Base-by-base conservation (phyloP, 2,888 invertebrate genomes). In the Venusia cambrica region DNA sequence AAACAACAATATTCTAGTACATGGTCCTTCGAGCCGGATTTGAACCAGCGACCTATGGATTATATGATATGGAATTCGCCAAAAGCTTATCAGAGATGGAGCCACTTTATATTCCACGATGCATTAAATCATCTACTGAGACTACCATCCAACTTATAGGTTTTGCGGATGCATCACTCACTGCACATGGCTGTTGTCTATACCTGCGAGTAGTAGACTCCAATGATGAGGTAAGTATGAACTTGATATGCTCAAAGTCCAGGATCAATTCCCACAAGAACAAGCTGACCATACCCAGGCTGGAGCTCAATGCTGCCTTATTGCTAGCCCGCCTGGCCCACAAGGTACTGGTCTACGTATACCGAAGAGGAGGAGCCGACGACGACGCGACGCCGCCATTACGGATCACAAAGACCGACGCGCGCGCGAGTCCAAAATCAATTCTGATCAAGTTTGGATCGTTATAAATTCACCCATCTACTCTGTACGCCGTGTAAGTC, bases 1-100 rank as follows among this genome's bases (percentile, higher is more conserved):
- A n/a, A n/a, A n/a, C n/a, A n/a, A n/a, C n/a, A n/a, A n/a, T n/a
- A n/a, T n/a, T n/a, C n/a, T n/a, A n/a, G n/a, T n/a, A n/a, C n/a
- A n/a, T n/a, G n/a, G n/a, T 88, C 88, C 88, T 87, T 88, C 88
- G 88, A 88, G 85, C 88, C 87, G 88, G 88, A 88, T 88, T 89
- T 88, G 89, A 89, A 89, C 89, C 89, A 89, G 89, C 87, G 89
- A 89, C 89, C 89, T 89, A 89, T 89, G 89, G 89, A 88, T 88
- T n/a, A n/a, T n/a, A n/a, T n/a, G n/a, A n/a, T n/a, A 11, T 13
- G 5, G 20, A 5, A 6, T 29, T 13, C 8, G n/a, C n/a, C n/a
- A n/a, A n/a, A n/a, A n/a, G n/a, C n/a, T n/a, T n/a, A n/a, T n/a
- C n/a, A n/a, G n/a, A n/a, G n/a, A n/a, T n/a, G n/a, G n/a, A n/a